These are phyloP conservation scores for Acropternis orthonyx DNA, from an alignment of 2,797 vertebrate genomes.

Conservation along the genomic window DNA sequence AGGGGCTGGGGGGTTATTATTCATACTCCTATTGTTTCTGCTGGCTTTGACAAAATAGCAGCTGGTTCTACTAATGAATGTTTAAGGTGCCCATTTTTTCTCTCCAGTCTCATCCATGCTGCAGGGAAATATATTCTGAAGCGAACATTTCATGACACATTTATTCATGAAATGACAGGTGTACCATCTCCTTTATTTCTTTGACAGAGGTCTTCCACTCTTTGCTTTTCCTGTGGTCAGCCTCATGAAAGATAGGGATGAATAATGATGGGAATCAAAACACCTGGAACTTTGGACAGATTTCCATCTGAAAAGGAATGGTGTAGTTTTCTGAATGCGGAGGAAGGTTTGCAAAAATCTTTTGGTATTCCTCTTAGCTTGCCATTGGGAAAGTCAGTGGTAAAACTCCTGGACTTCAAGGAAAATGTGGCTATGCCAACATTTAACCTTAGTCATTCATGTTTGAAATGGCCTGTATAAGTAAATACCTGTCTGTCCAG, in stretches of 20 bases:
- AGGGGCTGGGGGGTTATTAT: neutral
- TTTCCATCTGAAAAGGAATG: neutral
- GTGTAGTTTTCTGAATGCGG: neutral
- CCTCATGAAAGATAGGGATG: neutral
- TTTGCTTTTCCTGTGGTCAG: neutral
- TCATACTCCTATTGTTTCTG: neutral
- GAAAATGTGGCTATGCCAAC: neutral
- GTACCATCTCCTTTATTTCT: neutral
- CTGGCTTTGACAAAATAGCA: neutral
- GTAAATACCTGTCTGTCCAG: neutral
- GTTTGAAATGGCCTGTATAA: neutral
- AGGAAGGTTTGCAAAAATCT: neutral
- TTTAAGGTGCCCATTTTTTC: conserved; percentile 17
- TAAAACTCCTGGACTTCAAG: neutral
- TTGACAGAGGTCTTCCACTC: neutral
- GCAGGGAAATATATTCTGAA: neutral
- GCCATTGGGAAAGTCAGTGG: neutral
- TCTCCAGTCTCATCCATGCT: neutral
- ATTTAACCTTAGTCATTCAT: neutral
- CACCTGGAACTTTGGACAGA: neutral
- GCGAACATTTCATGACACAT: neutral
- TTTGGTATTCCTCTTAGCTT: neutral
- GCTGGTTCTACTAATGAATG: neutral
- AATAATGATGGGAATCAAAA: neutral
- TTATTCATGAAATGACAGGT: neutral